phyloP scores from a whole-genome alignment of 2,888 invertebrate genomes.

The Eulithis testata region DNA sequence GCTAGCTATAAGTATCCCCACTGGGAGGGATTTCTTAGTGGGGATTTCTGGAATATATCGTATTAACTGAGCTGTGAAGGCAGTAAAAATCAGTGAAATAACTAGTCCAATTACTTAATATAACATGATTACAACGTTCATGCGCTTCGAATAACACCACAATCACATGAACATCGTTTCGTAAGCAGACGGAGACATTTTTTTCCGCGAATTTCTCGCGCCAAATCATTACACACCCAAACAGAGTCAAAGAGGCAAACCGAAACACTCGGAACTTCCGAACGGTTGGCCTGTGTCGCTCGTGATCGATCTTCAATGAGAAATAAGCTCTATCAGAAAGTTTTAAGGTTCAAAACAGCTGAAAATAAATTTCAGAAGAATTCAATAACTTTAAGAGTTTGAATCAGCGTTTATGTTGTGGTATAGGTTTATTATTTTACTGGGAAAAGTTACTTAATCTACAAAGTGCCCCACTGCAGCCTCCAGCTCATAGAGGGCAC shows the following conservation, averaged over 20 bases:
- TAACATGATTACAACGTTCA: conserved; percentile 18
- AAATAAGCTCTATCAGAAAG: conserved; percentile 1
- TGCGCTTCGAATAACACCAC: conserved; percentile 10
- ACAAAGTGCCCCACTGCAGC: too few relatives aligned
- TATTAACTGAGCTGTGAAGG: too few relatives aligned
- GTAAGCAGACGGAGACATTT: conserved; percentile 66
- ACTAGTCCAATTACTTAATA: conserved; percentile 8
- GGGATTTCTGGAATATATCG: too few relatives aligned
- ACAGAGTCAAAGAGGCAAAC: conserved; percentile 83
- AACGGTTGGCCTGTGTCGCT: conserved; percentile 49
- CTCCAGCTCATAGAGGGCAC: too few relatives aligned
- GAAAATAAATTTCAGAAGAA: background rate
- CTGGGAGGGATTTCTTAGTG: too few relatives aligned
- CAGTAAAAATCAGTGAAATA: background rate
- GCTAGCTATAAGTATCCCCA: too few relatives aligned
- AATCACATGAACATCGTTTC: conserved; percentile 17
- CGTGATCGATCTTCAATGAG: background rate
- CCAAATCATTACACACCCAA: conserved; percentile 83
- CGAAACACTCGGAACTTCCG: conserved; percentile 81
- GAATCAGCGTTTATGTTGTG: too few relatives aligned
- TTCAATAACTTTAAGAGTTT: too few relatives aligned
- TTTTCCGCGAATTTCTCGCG: conserved; percentile 78
- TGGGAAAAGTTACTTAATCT: too few relatives aligned
- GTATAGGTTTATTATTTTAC: too few relatives aligned
- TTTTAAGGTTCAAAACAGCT: background rate